Evolutionary conservation across 1,140 invertebrate genomes (phyloP), one percentile per base, ranked within the genome.

Genomic region (Cherax quadricarinatus): DNA sequence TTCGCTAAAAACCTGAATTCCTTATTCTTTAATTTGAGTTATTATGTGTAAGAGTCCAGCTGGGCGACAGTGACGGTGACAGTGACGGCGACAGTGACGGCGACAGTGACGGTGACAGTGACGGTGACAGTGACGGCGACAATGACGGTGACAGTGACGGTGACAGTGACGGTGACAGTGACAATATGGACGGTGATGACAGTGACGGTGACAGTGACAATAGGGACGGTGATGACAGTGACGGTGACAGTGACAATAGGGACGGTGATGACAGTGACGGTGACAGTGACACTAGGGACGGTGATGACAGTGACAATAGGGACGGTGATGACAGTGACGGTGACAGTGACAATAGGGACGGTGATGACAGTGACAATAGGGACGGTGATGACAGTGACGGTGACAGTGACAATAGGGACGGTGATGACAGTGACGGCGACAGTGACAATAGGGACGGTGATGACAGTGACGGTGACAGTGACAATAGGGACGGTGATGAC

Each of bases 11-110:
- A 60, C 53, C 30, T 16, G 82, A 53, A 62, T 84, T 51, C 53
- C 82, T 84, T 84, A 60, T 84, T 84, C 53, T 53, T 10, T 84
- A 84, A 84, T 84, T 53, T 62, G 21, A 53, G 62, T 53, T 16
- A 84, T 84, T 24, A 62, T 48, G 48, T 84, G 60, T 84, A 62
- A 57, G 9, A 53, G 53, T 21, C 82, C 10, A 53, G 82, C 41
- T 16, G 21, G 81, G 10, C 3, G 49, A 18, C 24, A 14, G 53
- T 57, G 53, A 57, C 12, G 53, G 53, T 14, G 12, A 57, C 53
- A 57, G 53, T 57, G 53, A 6, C 53, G 4, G 53, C 53, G 4
- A 12, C 53, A 57, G n/a, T n/a, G n/a, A n/a, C n/a, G 16, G 16
- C 53, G n/a, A n/a, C 66, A n/a, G 66, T 24, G 75, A 24, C 41